Evolutionary conservation across 2,113 vertebrate genomes (phyloP).

Genomic region (Toxotes jaculatrix): DNA sequence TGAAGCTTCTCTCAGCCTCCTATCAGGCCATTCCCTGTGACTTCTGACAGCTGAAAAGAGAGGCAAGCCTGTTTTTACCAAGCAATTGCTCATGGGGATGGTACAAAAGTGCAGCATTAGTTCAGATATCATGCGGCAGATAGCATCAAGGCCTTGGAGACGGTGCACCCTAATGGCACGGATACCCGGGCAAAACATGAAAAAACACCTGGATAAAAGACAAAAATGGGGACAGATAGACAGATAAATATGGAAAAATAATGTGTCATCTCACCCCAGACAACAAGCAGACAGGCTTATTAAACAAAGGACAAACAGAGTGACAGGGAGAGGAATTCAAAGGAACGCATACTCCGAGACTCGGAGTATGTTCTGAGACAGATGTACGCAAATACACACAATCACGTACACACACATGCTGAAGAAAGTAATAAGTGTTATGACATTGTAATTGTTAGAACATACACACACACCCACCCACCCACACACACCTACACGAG

Average conservation of each 20-base stretch:
- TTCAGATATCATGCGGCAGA: slow-evolving; percentile 50
- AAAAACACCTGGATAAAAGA: slow-evolving; percentile 56
- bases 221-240: slow-evolving; percentile 26
- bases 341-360: slow-evolving; percentile 48
- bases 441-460: slow-evolving; percentile 57
- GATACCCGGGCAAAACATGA: slow-evolving; percentile 33
- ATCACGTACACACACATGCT: slow-evolving; percentile 34
- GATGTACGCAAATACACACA: slow-evolving; percentile 48
- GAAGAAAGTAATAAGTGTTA: slow-evolving; percentile 63
- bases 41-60: slow-evolving; percentile 34
- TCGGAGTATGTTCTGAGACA: slow-evolving; percentile 48
- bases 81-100: slow-evolving; percentile 29
- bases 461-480: slow-evolving; percentile 11
- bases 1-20: slow-evolving; percentile 22
- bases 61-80: slow-evolving; percentile 46
- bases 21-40: slow-evolving; percentile 38
- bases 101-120: slow-evolving; percentile 56
- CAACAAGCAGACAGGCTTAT: slow-evolving; percentile 55
- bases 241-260: slow-evolving; percentile 50
- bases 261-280: slow-evolving; percentile 38
- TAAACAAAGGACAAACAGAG: slow-evolving; percentile 61
- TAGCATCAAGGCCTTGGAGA: slow-evolving; percentile 42
- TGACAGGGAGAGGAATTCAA: slow-evolving; percentile 56
- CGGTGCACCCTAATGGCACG: slow-evolving; percentile 37
- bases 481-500: slow-evolving; percentile 11